Evolutionary conservation across 2,888 invertebrate genomes (phyloP).

Genomic region (Eilema sororculum): DNA sequence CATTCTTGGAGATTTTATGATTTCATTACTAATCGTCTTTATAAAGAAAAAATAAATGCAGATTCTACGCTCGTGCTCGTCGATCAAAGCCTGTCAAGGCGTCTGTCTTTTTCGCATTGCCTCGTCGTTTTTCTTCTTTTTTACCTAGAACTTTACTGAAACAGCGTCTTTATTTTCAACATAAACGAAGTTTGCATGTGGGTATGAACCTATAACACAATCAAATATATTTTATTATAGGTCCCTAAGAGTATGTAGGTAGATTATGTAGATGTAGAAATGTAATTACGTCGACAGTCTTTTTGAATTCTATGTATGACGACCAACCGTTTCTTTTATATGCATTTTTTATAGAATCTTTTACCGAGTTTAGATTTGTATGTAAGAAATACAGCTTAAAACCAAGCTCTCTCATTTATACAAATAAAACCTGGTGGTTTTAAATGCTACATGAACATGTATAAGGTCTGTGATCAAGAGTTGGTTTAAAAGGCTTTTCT

Average conservation of each 20-base stretch:
- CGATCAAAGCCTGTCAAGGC: slow-evolving; percentile 1
- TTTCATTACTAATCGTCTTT: slow-evolving; percentile 1
- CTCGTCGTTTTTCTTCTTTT: background rate
- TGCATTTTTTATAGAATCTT: background rate
- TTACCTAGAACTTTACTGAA: background rate
- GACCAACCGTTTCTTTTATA: background rate
- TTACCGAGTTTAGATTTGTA: background rate
- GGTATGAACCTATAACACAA: slow-evolving; percentile 2
- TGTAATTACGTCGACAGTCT: background rate
- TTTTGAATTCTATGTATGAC: background rate
- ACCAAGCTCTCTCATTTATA: background rate
- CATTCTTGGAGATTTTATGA: background rate
- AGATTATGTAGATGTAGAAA: background rate
- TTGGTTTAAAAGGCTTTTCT: background rate
- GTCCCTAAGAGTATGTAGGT: background rate
- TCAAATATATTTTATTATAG: background rate
- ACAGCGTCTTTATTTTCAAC: background rate
- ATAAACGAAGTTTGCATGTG: background rate
- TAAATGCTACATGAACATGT: background rate
- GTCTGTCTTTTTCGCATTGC: background rate
- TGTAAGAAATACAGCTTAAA: background rate
- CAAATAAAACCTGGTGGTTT: background rate
- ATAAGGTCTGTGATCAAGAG: background rate
- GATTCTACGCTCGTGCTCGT: background rate
- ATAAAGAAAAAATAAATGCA: background rate